A percentile compares a stretch with the other conserved stretches of the same genome.
Conservation (phyloP, 2,797 vertebrate genomes). For the Miopithecus talapoin region DNA sequence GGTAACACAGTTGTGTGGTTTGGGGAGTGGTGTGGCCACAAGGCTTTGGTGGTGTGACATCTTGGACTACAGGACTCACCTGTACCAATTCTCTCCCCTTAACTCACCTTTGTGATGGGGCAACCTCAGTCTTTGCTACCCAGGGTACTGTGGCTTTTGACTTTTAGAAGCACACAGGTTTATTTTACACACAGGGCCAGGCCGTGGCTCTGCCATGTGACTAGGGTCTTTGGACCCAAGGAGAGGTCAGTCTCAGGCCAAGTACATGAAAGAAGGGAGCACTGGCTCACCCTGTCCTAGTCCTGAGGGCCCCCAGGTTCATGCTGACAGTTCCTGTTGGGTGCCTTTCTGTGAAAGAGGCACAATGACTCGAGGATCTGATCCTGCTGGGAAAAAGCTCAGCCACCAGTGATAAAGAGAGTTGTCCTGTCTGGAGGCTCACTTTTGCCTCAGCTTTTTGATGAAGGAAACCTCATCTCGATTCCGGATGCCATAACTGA, state of each 20-base stretch:
- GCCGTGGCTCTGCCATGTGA: background rate
- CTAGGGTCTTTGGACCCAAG: background rate
- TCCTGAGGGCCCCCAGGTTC: background rate
- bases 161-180: background rate
- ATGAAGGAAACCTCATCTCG: slow-evolving; percentile 96
- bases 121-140: background rate
- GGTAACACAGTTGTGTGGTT: background rate
- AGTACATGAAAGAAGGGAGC: background rate
- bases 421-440: background rate
- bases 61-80: accelerated
- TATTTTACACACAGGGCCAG: background rate
- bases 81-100: background rate
- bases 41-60: too few species aligned
- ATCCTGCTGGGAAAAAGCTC: background rate
- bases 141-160: background rate
- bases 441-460: slow-evolving; percentile 93
- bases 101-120: background rate
- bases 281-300: background rate
- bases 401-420: background rate
- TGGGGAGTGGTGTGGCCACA: background rate
- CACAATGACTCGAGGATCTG: background rate
- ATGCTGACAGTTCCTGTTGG: background rate
- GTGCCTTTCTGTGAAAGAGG: background rate
- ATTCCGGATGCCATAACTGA: slow-evolving; percentile 95
- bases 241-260: background rate